Evolutionary conservation across 2,113 vertebrate species (phyloP), one percentile per base, ranked within the genome.

Genomic region (Athene cunicularia): DNA sequence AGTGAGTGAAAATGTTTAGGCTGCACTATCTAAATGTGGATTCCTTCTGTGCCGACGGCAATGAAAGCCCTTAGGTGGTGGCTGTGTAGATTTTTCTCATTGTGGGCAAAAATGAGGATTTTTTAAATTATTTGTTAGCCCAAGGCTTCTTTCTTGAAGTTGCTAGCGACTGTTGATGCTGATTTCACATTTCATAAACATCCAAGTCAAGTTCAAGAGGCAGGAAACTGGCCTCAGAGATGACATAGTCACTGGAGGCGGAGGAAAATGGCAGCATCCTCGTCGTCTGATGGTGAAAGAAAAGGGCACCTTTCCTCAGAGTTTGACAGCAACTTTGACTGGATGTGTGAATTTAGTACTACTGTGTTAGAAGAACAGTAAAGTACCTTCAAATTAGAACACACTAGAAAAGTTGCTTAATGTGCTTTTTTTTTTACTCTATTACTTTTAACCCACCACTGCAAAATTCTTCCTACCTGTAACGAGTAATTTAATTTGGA

Each of bases 11-110:
- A 97, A 81, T 97, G 74, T 96, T 97, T 95, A 92, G 95, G 56
- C 94, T 97, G 80, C 83, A 75, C 89, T 93, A 92, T 96, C 75
- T 93, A 88, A 97, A 94, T 84, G 86, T 88, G 93, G 71, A 90
- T 96, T 92, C 88, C 64, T 81, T 97, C 91, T 88, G 83, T 95
- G 96, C 97, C 90, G 50, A 96, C 93, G 97, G 97, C 97, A 96
- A 94, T 94, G 90, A 96, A 97, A 97, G 95, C 96, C 97, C 96
- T 97, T 95, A 97, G 96, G 96, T 97, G 83, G 87, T n/a, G 8
- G 80, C 95, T 96, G 88, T 95, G 93, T 97, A 96, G 90, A 72
- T 94, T 94, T 96, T 97, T 92, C 83, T 96, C 88, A 87, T 91
- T 93, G 96, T 91, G 93, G 90, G 86, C n/a, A 66, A 87, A 92